Percentiles rank a stretch among this genome's conserved stretches.
phyloP scores from a whole-genome alignment of 2,113 vertebrate species.

The Amphiprion ocellaris region DNA sequence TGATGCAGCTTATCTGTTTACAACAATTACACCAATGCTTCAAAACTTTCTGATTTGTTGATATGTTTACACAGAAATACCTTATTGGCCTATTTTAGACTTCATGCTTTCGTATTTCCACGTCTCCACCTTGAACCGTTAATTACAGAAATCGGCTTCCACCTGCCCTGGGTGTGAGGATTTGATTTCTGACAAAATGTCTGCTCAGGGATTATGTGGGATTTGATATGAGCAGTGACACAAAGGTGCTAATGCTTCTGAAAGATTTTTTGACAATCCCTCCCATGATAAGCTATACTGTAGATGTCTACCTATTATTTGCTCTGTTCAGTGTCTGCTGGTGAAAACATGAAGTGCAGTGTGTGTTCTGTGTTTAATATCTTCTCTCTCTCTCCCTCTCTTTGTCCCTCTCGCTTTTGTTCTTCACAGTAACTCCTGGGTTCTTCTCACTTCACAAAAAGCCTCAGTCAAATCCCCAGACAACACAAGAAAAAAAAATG shows the following conservation, averaged over 20 bases:
- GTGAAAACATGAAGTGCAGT: constrained; percentile 41
- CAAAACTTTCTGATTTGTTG: not conserved
- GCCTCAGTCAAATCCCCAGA: constrained; percentile 66
- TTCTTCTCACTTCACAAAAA: constrained; percentile 72
- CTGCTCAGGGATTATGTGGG: constrained; percentile 72
- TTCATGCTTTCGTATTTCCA: constrained; percentile 23
- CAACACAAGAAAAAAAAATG: constrained; percentile 56
- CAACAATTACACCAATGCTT: not conserved
- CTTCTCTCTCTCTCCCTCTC: constrained; percentile 44
- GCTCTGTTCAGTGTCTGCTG: constrained; percentile 54
- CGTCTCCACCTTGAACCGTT: constrained; percentile 28
- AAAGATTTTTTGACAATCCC: constrained; percentile 62
- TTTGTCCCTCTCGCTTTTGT: constrained; percentile 64
- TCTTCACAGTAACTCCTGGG: constrained; percentile 80
- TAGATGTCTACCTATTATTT: constrained; percentile 66
- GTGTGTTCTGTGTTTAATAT: constrained; percentile 69
- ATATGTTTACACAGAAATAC: not conserved
- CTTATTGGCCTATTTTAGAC: constrained; percentile 10
- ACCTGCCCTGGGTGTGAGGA: constrained; percentile 43
- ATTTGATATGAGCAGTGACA: constrained; percentile 70
- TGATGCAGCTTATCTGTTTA: not conserved
- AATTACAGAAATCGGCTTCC: constrained; percentile 56
- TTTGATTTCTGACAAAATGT: constrained; percentile 68
- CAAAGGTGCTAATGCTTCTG: constrained; percentile 55
- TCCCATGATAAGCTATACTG: constrained; percentile 57